Conservation (phyloP, 1,140 invertebrate species). For the Aphis craccivora region DNA sequence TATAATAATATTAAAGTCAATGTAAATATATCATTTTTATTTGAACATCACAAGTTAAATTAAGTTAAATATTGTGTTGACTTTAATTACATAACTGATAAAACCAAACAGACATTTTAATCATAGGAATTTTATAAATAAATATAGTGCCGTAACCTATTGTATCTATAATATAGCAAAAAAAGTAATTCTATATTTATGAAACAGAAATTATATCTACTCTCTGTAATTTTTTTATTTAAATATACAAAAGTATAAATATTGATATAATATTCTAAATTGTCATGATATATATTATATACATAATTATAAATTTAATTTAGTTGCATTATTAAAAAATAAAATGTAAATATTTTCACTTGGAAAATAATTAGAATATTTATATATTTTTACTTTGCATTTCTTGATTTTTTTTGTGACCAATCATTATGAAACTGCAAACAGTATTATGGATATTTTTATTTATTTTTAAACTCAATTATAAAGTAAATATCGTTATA, state of each 20-base stretch:
- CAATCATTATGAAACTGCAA: neutral
- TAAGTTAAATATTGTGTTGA: neutral
- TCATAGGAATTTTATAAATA: neutral
- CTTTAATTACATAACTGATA: neutral
- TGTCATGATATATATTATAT: neutral
- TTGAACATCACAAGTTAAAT: neutral
- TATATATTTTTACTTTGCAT: neutral
- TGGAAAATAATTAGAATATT: neutral
- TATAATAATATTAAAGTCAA: neutral
- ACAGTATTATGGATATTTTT: neutral
- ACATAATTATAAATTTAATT: neutral
- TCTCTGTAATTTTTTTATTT: neutral
- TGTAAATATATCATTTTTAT: neutral
- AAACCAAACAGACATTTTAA: neutral
- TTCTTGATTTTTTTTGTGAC: neutral
- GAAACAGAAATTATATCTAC: rapidly evolving
- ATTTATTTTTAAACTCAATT: neutral
- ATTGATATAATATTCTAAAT: neutral
- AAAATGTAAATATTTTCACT: neutral
- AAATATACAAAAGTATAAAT: neutral
- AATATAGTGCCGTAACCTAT: neutral
- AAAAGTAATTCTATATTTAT: neutral
- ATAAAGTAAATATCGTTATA: neutral
- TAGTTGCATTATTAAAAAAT: neutral
- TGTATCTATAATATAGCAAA: neutral